phyloP scores from a whole-genome alignment of 2,797 vertebrate species.

The Acridotheres tristis region DNA sequence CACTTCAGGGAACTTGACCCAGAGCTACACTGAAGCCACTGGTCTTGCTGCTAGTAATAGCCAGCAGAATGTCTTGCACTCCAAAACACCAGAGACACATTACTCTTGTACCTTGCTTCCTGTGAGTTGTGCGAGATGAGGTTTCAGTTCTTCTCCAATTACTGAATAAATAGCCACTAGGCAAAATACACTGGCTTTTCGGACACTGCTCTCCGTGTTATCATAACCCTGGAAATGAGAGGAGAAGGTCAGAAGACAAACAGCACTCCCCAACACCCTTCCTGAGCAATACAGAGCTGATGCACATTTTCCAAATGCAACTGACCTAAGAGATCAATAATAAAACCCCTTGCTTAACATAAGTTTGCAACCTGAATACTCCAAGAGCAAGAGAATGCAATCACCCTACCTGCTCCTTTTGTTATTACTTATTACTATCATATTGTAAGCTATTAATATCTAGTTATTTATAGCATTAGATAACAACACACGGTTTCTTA shows the following conservation, averaged over 20 bases:
- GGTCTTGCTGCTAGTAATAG: neutral
- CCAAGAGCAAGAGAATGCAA: neutral
- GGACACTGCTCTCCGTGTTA: constrained; percentile 97
- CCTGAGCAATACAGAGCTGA: neutral
- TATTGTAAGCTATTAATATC: neutral
- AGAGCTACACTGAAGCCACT: neutral
- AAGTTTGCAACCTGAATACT: neutral
- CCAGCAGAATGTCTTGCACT: neutral
- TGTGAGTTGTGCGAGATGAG: constrained; percentile 94
- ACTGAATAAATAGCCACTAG: constrained; percentile 97
- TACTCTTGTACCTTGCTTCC: constrained; percentile 91
- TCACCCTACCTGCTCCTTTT: neutral
- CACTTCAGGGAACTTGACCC: neutral
- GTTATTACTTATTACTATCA: neutral
- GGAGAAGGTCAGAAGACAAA: constrained; percentile 15
- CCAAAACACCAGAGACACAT: neutral
- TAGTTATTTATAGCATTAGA: neutral
- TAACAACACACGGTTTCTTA: neutral
- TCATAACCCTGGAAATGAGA: constrained; percentile 88
- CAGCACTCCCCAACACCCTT: neutral
- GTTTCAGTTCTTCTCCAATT: constrained; percentile 97
- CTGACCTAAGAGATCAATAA: neutral
- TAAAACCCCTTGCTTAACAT: rapidly evolving
- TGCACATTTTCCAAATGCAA: neutral
- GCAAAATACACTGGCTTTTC: constrained; percentile 98